phyloP scores from a whole-genome alignment of 1,140 invertebrate genomes.

The Metopolophium dirhodum region DNA sequence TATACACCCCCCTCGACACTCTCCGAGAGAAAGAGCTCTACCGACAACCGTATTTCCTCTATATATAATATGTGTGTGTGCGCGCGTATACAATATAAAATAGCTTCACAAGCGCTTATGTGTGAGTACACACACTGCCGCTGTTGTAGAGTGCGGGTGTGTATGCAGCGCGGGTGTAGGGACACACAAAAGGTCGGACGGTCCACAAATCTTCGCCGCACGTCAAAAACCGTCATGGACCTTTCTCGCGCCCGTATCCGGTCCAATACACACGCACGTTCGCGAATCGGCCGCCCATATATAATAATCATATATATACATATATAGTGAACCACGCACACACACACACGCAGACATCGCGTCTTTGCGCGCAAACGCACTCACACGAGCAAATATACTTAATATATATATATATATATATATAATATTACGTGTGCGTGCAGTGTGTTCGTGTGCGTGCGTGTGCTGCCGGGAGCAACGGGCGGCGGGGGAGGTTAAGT shows the following conservation, averaged over 20 bases:
- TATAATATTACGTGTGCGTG: not conserved
- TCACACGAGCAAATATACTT: not conserved
- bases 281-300: conserved; percentile 42
- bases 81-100: not conserved
- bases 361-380: conserved; percentile 17
- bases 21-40: not conserved
- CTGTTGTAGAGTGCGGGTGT: not conserved
- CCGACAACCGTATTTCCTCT: conserved; percentile 9
- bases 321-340: not conserved
- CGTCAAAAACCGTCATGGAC: conserved; percentile 55
- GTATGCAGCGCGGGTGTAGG: not conserved
- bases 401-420: not conserved
- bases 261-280: conserved; percentile 46
- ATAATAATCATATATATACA: not conserved
- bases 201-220: conserved; percentile 53
- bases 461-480: not conserved
- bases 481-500: not conserved
- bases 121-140: not conserved
- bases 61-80: not conserved
- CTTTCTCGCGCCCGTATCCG: conserved; percentile 44
- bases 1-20: not conserved
- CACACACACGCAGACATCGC: not conserved
- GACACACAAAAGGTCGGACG: conserved; percentile 37
- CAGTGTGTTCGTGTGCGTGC: not conserved
- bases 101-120: not conserved